Base-by-base conservation (phyloP, 2,113 vertebrate genomes). In the Hoplias malabaricus region DNA sequence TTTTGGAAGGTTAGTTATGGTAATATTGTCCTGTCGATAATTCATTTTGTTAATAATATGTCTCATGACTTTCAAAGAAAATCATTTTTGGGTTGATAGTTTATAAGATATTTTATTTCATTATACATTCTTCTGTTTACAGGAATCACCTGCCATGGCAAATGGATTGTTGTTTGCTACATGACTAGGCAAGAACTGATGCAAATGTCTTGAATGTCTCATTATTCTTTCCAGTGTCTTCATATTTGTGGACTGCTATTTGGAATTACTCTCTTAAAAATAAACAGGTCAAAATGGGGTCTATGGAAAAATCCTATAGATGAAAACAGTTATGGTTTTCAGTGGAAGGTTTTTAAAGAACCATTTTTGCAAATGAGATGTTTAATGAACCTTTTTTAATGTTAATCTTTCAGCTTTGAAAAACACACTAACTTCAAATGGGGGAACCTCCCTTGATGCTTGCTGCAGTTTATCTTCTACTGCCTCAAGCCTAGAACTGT, bases 61-160 rank as follows among this genome's bases (percentile, higher is more conserved):
- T 67, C 25, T 65, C 2, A 1, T 85, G 76, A 88, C 75, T 83
- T 86, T 27, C 27, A 4, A 61, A 36, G 88, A 82, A 90, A 88
- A 23, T n/a, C n/a, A 36, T 70, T 57, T 69, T 62, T n/a, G n/a
- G 31, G 56, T 27, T 5, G 42, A 61, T 78, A 54, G 68, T 57
- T 77, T 29, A 77, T 34, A 23, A 29, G 33, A 46, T 9, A 5
- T 54, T 36, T 53, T 69, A 38, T 69, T 14, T 70, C 42, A 70
- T 25, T 31, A 59, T 42, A 61, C 50, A 29, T 42, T 70, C 54
- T 50, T 69, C n/a, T 48, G 38, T 69, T 77, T 50, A 11, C 69
- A 34, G 34, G 29, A 59, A 69, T 16, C 29, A 34, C 43, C 43
- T 9, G 19, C 43, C 19, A 1, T 69, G 66, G 62, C 67, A 50